A percentile compares a stretch with the other conserved stretches of the same genome.
phyloP scores from a whole-genome alignment of 2,797 vertebrate genomes.

The Knipowitschia caucasica region DNA sequence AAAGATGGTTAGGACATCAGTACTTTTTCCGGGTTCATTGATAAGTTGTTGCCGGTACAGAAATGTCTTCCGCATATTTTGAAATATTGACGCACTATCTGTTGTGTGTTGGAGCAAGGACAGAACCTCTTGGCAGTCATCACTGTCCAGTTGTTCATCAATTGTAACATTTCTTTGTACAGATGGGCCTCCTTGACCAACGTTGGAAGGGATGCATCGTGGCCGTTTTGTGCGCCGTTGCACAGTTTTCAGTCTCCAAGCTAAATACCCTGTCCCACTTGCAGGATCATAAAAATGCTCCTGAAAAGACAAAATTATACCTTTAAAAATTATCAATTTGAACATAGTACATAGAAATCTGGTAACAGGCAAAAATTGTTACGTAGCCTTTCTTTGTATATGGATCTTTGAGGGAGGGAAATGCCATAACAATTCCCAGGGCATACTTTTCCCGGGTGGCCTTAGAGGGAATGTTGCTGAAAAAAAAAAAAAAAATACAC shows the following conservation, averaged over 20 bases:
- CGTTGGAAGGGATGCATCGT: too few relatives aligned
- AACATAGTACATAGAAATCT: too few relatives aligned
- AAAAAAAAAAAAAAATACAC: too few relatives aligned
- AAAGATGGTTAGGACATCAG: slow-evolving; percentile 15
- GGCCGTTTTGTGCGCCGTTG: slow-evolving; percentile 20
- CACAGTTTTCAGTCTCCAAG: slow-evolving; percentile 37
- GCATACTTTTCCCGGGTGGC: slow-evolving; percentile 30
- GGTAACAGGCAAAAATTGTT: slow-evolving; percentile 17
- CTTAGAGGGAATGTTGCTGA: slow-evolving; percentile 12
- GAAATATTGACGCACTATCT: slow-evolving; percentile 29
- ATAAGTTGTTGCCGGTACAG: too few relatives aligned
- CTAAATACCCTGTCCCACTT: slow-evolving; percentile 40
- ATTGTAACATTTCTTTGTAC: too few relatives aligned
- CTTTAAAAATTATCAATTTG: too few relatives aligned
- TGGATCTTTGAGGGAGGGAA: slow-evolving; percentile 40
- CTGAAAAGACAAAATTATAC: slow-evolving; percentile 21
- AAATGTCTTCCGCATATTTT: slow-evolving; percentile 44
- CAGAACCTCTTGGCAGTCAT: slow-evolving; percentile 39
- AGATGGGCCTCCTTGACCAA: too few relatives aligned
- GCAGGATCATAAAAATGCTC: slow-evolving; percentile 44
- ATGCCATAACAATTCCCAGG: slow-evolving; percentile 30
- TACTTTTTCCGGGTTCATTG: slow-evolving; percentile 13
- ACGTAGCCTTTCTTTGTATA: slow-evolving; percentile 37
- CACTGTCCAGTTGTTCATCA: too few relatives aligned
- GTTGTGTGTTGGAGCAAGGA: slow-evolving; percentile 38